These are phyloP conservation scores for Antheraea assamensis DNA, from an alignment of 2,888 invertebrate species.

Conservation along the genomic window DNA sequence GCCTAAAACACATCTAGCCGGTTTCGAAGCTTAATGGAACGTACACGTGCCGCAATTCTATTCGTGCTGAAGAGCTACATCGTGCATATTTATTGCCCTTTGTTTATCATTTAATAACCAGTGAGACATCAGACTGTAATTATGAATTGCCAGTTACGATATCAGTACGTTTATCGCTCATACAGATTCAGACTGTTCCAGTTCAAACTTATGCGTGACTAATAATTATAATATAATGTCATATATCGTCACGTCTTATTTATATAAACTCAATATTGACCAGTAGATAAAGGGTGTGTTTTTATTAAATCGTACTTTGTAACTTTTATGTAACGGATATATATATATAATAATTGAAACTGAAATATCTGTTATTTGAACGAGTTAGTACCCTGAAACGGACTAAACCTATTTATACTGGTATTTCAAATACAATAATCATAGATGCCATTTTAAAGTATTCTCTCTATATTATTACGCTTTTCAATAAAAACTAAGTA, in stretches of 20 bases:
- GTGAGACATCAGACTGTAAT: slow-evolving; percentile 54
- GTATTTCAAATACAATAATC: no score
- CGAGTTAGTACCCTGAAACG: no score
- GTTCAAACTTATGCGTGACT: slow-evolving; percentile 25
- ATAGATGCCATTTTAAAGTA: no score
- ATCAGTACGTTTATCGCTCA: slow-evolving; percentile 49
- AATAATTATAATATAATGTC: slow-evolving; percentile 22
- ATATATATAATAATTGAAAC: no score
- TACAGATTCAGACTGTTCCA: slow-evolving; percentile 37
- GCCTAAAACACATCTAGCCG: not conserved
- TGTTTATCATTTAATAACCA: slow-evolving; percentile 34
- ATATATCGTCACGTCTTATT: slow-evolving; percentile 23
- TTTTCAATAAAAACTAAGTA: no score
- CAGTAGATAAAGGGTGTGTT: not conserved
- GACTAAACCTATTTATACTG: no score
- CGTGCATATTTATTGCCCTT: slow-evolving; percentile 28
- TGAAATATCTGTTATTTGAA: no score
- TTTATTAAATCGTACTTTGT: no score
- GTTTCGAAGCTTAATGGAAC: not conserved
- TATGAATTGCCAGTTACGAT: slow-evolving; percentile 38
- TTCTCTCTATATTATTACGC: no score
- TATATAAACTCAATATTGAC: slow-evolving; percentile 13
- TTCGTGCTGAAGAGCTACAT: slow-evolving; percentile 27
- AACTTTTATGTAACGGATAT: no score
- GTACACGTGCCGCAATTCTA: slow-evolving; percentile 20